Percentiles rank a stretch among this genome's conserved stretches.
Evolutionary conservation across 2,888 invertebrate genomes (phyloP).

Genomic region (Taenaris catops): DNA sequence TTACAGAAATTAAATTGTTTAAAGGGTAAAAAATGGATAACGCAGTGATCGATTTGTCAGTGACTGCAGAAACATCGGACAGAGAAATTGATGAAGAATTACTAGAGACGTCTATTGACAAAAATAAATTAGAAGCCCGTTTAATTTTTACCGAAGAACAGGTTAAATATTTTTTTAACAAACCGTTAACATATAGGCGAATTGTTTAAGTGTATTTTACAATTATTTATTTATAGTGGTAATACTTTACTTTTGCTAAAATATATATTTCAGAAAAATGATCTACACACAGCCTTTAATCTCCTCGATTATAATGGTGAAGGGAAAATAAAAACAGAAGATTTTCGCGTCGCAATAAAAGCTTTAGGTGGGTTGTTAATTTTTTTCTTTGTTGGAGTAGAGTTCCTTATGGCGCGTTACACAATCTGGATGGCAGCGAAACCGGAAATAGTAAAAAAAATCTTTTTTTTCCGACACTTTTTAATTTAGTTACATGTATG

Average conservation of each 20-base stretch:
- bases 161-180: too few relatives aligned
- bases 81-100: constrained; percentile 30
- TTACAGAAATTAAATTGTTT: neutral
- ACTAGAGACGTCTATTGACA: constrained; percentile 17
- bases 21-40: constrained; percentile 35
- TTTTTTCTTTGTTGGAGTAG: too few relatives aligned
- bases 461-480: too few relatives aligned
- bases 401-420: too few relatives aligned
- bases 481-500: too few relatives aligned
- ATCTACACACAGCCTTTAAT: constrained; percentile 63
- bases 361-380: too few relatives aligned
- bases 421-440: too few relatives aligned
- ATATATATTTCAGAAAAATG: constrained; percentile 45
- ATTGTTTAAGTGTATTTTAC: neutral
- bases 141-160: constrained; percentile 48
- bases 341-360: constrained; percentile 68
- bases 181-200: too few relatives aligned
- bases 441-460: too few relatives aligned
- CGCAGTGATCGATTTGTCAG: constrained; percentile 34
- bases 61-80: constrained; percentile 38
- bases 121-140: constrained; percentile 41
- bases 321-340: constrained; percentile 64
- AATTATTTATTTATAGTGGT: too few relatives aligned
- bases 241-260: too few relatives aligned
- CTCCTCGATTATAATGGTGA: constrained; percentile 61